Percentiles rank a stretch among this genome's conserved stretches.
phyloP scores from a whole-genome alignment of 92 coral and sea anemone genomes.

The Palythoa caribaeorum region DNA sequence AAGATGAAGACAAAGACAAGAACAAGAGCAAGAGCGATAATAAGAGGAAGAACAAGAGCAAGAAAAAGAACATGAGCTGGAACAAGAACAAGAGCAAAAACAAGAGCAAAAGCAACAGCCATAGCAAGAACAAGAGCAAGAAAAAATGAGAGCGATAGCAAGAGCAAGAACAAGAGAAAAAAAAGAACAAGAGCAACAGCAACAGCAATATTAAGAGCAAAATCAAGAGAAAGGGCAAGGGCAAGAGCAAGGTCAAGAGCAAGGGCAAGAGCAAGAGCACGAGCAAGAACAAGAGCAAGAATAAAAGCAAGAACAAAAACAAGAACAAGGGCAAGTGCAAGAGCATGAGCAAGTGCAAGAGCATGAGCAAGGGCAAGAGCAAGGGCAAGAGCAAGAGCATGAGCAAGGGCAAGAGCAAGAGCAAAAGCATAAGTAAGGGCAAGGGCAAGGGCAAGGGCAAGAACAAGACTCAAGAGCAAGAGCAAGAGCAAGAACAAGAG shows the following conservation, averaged over 20 bases:
- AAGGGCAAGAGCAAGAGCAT: not conserved
- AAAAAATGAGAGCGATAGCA: not conserved
- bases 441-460: not conserved
- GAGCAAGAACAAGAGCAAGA: not conserved
- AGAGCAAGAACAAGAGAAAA: not conserved
- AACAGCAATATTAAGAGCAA: not conserved
- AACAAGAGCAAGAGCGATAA: not conserved
- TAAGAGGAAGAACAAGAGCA: not conserved
- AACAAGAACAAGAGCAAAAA: not conserved
- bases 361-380: not conserved
- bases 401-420: not conserved
- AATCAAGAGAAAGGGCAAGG: not conserved
- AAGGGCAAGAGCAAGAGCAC: not conserved
- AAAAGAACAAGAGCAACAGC: not conserved
- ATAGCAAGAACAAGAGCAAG: not conserved
- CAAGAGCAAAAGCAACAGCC: not conserved
- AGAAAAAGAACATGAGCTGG: not conserved
- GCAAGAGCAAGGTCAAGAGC: not conserved
- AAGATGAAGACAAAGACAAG: not conserved
- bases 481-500: not conserved
- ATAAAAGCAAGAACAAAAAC: not conserved
- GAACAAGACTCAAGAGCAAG: not conserved
- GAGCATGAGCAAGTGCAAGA: not conserved
- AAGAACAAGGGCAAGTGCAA: not conserved
- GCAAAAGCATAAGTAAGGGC: not conserved